Conservation (phyloP, 37 sponge, comb jelly and placozoan species). For the Spongia lamella region DNA sequence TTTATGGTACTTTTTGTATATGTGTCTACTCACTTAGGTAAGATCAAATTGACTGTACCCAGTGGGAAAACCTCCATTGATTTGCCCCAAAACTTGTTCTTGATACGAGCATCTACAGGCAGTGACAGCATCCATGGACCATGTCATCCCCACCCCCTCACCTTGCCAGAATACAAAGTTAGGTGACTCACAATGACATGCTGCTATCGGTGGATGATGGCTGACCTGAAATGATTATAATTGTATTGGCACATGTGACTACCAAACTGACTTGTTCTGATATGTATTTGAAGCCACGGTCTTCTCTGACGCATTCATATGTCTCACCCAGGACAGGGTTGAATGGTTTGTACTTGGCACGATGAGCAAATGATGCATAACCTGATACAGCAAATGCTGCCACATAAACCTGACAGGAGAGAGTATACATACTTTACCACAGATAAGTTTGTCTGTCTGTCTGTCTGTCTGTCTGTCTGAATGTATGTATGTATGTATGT, state of each 20-base stretch:
- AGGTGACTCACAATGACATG: conserved; percentile 79
- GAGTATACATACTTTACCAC: too few species aligned
- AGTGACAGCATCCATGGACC: too few species aligned
- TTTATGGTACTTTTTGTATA: too few species aligned
- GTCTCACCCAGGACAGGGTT: conserved; percentile 83
- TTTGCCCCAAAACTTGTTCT: conserved; percentile 89
- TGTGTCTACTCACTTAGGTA: conserved; percentile 36
- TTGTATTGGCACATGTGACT: background rate
- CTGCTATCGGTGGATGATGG: conserved; percentile 87
- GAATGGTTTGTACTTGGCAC: conserved; percentile 69
- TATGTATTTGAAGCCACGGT: conserved; percentile 77
- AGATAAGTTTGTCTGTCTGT: conserved; percentile 4
- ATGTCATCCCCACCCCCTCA: background rate
- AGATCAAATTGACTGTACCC: conserved; percentile 60
- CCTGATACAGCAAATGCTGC: conserved; percentile 75
- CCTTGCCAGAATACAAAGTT: conserved; percentile 85
- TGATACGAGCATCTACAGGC: conserved; percentile 73
- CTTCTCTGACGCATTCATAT: conserved; percentile 57
- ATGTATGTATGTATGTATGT: conserved; percentile 3
- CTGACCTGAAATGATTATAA: conserved; percentile 59
- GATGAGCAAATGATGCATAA: conserved; percentile 41
- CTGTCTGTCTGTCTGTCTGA: too few species aligned
- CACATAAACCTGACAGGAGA: conserved; percentile 28
- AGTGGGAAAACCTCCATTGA: conserved; percentile 83
- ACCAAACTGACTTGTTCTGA: conserved; percentile 72